Evolutionary conservation across 2,113 vertebrate species (phyloP).

Genomic region (Lophotis ruficrista): DNA sequence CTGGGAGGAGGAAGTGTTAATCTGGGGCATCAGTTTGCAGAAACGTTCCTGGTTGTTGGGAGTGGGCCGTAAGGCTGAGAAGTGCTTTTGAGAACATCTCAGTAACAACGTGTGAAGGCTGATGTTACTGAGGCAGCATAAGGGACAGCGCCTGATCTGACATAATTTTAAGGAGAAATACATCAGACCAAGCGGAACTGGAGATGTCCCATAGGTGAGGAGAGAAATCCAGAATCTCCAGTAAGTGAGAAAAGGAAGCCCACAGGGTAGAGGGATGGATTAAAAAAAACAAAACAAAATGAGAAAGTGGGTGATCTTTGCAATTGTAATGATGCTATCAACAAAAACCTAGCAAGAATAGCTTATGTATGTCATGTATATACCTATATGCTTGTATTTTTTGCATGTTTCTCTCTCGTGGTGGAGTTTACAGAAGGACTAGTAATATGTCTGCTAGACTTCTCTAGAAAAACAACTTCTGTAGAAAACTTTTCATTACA

Average conservation of each 20-base stretch:
- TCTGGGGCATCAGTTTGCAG: not conserved
- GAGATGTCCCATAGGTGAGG: fast-evolving
- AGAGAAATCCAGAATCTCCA: not conserved
- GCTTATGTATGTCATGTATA: not conserved
- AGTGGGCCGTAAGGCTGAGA: not conserved
- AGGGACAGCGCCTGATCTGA: not conserved
- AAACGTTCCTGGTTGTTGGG: not conserved
- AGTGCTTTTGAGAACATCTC: not conserved
- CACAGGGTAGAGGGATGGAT: not conserved
- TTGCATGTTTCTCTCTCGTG: not conserved
- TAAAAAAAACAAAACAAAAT: not conserved
- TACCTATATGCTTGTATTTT: not conserved
- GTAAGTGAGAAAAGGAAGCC: not conserved
- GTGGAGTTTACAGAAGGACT: not conserved
- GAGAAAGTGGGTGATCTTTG: not conserved
- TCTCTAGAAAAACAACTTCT: not conserved
- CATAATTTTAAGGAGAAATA: not conserved
- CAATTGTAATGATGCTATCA: not conserved
- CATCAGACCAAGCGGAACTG: not conserved
- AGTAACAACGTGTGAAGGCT: not conserved
- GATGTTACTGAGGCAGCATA: not conserved
- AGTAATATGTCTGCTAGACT: not conserved
- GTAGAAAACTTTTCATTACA: not conserved
- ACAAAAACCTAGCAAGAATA: not conserved
- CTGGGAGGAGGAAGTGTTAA: not conserved